Percentiles rank a stretch among this genome's conserved stretches.
phyloP scores from a whole-genome alignment of 2,888 invertebrate species.

The Anodontia alba region DNA sequence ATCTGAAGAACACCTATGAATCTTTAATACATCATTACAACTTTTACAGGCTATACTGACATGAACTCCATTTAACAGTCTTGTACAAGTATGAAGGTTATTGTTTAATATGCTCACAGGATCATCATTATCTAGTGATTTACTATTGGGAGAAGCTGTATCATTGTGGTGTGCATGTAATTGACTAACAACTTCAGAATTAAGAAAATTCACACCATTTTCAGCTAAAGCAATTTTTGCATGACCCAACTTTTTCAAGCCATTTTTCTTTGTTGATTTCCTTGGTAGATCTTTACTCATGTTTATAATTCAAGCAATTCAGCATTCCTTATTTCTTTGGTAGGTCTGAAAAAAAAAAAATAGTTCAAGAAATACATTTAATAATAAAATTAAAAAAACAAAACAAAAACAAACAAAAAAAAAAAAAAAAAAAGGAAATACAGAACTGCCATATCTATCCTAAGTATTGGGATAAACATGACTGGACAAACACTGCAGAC shows the following conservation, averaged over 20 bases:
- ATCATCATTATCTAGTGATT: background rate
- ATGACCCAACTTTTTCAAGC: background rate
- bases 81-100: background rate
- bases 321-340: background rate
- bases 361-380: too few species aligned
- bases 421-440: too few species aligned
- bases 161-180: background rate
- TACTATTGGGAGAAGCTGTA: background rate
- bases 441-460: too few species aligned
- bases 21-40: background rate
- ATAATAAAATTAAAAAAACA: too few species aligned
- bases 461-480: too few species aligned
- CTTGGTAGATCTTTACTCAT: background rate
- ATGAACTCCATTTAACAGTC: background rate
- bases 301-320: background rate
- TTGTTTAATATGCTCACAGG: background rate
- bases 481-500: too few species aligned
- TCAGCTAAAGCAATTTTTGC: background rate
- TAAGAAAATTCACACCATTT: background rate
- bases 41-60: background rate
- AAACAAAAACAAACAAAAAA: too few species aligned
- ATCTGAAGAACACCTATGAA: conserved; percentile 10
- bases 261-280: background rate
- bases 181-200: background rate
- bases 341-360: too few species aligned